Conservation (phyloP, 2,113 vertebrate species). For the Grantiella picta region DNA sequence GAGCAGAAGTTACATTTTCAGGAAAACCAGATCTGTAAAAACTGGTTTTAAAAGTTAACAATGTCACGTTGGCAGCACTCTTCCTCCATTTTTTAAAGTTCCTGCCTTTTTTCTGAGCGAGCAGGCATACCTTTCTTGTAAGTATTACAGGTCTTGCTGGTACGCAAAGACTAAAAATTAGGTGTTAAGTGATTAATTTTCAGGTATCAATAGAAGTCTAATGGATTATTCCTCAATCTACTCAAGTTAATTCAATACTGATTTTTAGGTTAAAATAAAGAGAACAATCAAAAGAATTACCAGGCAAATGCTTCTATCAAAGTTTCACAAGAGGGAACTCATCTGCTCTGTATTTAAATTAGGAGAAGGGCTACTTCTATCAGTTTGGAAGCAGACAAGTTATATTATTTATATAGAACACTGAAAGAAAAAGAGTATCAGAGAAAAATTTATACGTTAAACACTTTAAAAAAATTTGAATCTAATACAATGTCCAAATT, state of each 20-base stretch:
- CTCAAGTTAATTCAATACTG: background rate
- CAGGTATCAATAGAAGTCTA: background rate
- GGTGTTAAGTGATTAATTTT: background rate
- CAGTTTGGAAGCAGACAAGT: background rate
- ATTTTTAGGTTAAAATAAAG: background rate
- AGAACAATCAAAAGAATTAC: background rate
- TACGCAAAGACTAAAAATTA: background rate
- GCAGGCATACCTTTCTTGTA: background rate
- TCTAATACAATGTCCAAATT: background rate
- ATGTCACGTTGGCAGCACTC: background rate
- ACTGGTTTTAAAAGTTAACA: background rate
- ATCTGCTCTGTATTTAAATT: background rate
- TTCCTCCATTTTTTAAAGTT: background rate
- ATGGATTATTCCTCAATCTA: background rate
- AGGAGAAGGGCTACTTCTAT: background rate
- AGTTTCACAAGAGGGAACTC: background rate
- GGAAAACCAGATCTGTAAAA: background rate
- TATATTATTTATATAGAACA: background rate
- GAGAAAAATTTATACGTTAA: background rate
- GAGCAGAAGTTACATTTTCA: background rate
- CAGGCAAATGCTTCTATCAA: background rate
- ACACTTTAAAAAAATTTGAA: background rate
- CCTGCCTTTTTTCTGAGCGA: background rate
- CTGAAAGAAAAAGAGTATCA: background rate
- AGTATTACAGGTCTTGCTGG: background rate